Evolutionary conservation across 2,888 invertebrate genomes (phyloP).

Genomic region (Dione juno): DNA sequence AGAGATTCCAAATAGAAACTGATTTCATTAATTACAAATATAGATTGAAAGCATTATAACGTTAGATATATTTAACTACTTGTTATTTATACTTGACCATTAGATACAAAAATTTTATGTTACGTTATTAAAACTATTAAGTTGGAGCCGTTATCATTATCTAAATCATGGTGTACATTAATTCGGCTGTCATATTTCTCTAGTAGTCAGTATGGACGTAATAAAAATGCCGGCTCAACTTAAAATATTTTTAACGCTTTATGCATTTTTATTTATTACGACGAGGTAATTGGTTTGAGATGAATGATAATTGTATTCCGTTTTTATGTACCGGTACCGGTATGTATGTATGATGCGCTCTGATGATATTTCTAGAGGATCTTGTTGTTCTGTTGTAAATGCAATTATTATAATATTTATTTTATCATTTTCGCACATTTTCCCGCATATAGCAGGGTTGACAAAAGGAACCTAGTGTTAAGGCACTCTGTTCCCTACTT

Average conservation of each 20-base stretch:
- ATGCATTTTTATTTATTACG: slow-evolving; percentile 39
- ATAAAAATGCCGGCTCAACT: slow-evolving; percentile 40
- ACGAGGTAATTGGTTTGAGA: slow-evolving; percentile 40
- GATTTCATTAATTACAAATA: slow-evolving; percentile 79
- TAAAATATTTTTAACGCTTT: slow-evolving; percentile 41
- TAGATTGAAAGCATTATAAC: slow-evolving; percentile 48
- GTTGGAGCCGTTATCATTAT: slow-evolving; percentile 71
- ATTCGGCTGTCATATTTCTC: slow-evolving; percentile 70
- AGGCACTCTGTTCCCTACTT: no score
- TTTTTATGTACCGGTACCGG: slow-evolving; percentile 12
- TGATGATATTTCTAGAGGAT: not conserved
- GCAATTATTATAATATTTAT: no score
- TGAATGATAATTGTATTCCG: slow-evolving; percentile 38
- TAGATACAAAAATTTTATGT: slow-evolving; percentile 41
- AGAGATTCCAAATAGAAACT: slow-evolving; percentile 47
- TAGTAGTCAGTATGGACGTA: slow-evolving; percentile 39
- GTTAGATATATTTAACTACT: slow-evolving; percentile 36
- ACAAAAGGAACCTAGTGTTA: no score
- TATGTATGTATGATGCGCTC: slow-evolving; percentile 13
- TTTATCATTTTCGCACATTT: no score
- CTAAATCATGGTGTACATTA: slow-evolving; percentile 70
- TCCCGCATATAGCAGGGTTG: no score
- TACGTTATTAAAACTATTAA: slow-evolving; percentile 48
- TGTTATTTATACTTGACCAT: slow-evolving; percentile 52
- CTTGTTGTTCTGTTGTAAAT: not conserved